These are phyloP conservation scores for Calameuta filiformis DNA, from an alignment of 2,888 invertebrate genomes.

Conservation along the genomic window DNA sequence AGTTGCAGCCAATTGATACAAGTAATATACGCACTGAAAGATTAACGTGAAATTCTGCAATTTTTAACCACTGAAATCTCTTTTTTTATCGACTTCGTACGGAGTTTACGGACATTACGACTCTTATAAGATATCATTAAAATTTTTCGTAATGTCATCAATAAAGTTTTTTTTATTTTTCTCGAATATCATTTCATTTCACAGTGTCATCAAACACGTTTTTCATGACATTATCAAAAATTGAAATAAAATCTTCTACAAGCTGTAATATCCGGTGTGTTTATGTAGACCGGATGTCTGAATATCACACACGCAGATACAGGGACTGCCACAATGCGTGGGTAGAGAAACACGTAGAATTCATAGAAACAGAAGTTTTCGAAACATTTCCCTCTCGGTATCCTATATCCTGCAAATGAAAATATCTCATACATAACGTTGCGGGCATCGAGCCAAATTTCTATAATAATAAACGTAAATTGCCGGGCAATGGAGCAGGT, in stretches of 20 bases:
- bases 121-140: too few species aligned
- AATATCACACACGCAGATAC: neutral
- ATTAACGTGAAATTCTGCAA: too few species aligned
- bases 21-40: too few species aligned
- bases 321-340: neutral
- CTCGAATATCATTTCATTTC: too few species aligned
- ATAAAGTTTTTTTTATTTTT: too few species aligned
- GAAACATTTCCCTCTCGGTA: neutral
- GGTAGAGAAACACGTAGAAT: neutral
- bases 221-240: neutral
- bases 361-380: slow-evolving; percentile 4
- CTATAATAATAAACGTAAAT: slow-evolving; percentile 5
- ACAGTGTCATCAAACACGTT: too few species aligned
- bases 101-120: too few species aligned
- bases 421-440: slow-evolving; percentile 4
- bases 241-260: neutral
- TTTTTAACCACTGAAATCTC: neutral
- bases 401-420: neutral
- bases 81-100: neutral
- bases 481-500: slow-evolving; percentile 1
- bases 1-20: neutral
- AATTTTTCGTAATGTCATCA: too few species aligned
- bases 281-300: neutral
- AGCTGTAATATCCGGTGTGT: neutral
- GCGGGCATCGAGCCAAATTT: slow-evolving; percentile 1